Evolutionary conservation across 1,140 invertebrate species (phyloP).

Genomic region (Bombus pascuorum): DNA sequence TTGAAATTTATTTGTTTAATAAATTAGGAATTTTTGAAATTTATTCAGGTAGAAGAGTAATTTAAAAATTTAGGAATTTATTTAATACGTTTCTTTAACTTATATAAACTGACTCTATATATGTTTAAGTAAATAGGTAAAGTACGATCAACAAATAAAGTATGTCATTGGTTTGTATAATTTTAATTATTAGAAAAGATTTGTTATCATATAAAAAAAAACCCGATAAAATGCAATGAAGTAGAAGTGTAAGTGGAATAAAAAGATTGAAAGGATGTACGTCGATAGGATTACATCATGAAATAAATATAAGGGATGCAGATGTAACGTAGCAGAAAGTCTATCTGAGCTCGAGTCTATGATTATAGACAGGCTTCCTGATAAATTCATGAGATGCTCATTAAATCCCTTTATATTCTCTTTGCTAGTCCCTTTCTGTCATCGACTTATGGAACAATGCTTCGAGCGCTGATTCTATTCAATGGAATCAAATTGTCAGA

Average conservation of each 20-base stretch:
- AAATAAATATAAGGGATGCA: slow-evolving; percentile 17
- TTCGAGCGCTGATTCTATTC: not conserved
- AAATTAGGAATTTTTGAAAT: too few relatives aligned
- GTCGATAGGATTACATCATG: not conserved
- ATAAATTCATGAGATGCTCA: slow-evolving; percentile 17
- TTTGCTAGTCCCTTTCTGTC: not conserved
- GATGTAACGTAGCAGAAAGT: not conserved
- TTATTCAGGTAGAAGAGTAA: too few relatives aligned
- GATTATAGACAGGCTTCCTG: slow-evolving; percentile 11
- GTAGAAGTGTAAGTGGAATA: not conserved
- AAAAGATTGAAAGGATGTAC: not conserved
- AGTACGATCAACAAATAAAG: too few relatives aligned
- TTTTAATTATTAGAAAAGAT: too few relatives aligned
- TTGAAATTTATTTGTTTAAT: too few relatives aligned
- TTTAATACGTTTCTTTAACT: too few relatives aligned
- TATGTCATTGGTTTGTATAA: too few relatives aligned
- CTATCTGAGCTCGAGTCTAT: not conserved
- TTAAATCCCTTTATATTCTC: slow-evolving; percentile 14
- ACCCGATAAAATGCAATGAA: not conserved
- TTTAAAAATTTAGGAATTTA: too few relatives aligned
- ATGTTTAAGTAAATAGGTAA: too few relatives aligned
- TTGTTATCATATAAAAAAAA: too few relatives aligned
- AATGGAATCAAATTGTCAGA: not conserved
- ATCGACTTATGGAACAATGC: slow-evolving; percentile 1
- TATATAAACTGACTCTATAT: too few relatives aligned